Base-by-base conservation (phyloP, 1,140 invertebrate species). In the Battus philenor region DNA sequence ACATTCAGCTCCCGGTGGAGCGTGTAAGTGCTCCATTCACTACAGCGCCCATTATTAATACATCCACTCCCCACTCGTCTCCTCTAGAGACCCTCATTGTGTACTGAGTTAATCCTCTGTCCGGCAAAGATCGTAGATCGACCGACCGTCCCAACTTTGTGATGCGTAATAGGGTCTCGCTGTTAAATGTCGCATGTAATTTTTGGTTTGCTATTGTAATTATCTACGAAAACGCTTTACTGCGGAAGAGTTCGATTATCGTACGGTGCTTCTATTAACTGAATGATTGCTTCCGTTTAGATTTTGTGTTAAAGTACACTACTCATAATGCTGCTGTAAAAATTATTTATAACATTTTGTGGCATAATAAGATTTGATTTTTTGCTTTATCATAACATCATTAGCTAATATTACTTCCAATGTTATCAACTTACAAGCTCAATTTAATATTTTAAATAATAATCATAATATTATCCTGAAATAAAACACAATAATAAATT, bases 121-220 rank as follows among this genome's bases (percentile, higher is more conserved):
- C 64, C 66, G 61, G 65, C 59, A 69, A 73, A 69, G 71, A 75
- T 71, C 68, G 63, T 54, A 60, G 61, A 65, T 68, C 68, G 71
- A 74, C 67, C 59, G 63, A 61, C 54, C 63, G 60, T 58, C 58
- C 70, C 67, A 66, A 66, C 68, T 74, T 68, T 68, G 61, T 72
- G 61, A 60, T 69, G 67, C 62, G 60, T 78, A 70, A 72, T 71
- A 75, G 68, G 68, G 68, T 73, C 70, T 67, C 59, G 64, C 63
- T 51, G 65, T 73, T 78, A 75, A 78, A 78, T 70, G 68, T 59
- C 59, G 59, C 69, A 59, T 71, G 70, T 73, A 73, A 83, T 81
- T 81, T 75, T 79, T 75, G 75, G 75, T 79, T 81, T 79, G 75
- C 74, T 58, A 76, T 79, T 78, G 75, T 70, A 80, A 76, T 77